Conservation (phyloP, 1,140 invertebrate genomes). For the Drosophila nasuta region DNA sequence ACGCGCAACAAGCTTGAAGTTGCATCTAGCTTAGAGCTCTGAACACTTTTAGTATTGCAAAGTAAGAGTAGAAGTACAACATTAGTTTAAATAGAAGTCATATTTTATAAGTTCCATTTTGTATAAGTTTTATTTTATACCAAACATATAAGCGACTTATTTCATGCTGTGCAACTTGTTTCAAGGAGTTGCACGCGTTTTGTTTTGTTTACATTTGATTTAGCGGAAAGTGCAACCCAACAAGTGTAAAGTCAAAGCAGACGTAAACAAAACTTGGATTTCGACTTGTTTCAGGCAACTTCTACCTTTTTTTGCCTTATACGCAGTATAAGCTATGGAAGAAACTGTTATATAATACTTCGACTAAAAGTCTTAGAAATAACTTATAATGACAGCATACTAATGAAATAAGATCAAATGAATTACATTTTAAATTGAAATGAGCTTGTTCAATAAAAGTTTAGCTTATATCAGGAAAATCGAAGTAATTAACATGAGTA, state of each 20-base stretch:
- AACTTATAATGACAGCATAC: neutral
- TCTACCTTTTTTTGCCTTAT: constrained; percentile 4
- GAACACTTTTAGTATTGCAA: neutral
- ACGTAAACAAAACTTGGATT: constrained; percentile 16
- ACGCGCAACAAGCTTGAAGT: constrained; percentile 1
- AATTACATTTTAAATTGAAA: neutral
- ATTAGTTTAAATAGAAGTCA: neutral
- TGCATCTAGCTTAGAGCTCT: neutral
- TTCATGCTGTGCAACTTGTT: no score
- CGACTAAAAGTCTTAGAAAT: neutral
- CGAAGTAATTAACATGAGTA: neutral
- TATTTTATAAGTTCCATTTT: no score
- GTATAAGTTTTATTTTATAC: no score
- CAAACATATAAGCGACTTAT: no score
- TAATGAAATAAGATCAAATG: neutral
- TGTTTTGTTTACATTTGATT: constrained; percentile 9
- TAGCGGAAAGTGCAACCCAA: neutral
- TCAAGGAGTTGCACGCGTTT: neutral
- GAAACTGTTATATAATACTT: constrained; percentile 62
- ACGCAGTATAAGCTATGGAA: neutral
- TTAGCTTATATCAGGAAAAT: no score
- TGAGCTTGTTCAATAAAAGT: neutral
- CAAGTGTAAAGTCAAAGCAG: constrained; percentile 1
- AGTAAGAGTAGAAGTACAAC: neutral
- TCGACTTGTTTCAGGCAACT: constrained; percentile 8